Conservation (phyloP, 2,888 invertebrate genomes). For the Lypha dubia region DNA sequence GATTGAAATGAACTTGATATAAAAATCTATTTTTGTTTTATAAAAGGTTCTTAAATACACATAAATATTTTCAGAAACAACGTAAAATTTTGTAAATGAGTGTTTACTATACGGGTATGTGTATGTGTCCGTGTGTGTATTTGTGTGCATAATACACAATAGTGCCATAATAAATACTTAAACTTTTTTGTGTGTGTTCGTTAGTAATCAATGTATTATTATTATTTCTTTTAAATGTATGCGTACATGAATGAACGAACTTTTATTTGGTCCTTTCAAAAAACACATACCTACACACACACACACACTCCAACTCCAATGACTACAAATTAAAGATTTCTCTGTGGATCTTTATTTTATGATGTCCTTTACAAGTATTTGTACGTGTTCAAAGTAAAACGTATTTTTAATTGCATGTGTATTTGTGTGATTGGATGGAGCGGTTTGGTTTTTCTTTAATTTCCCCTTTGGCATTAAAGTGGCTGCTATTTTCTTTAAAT, state of each 20-base stretch:
- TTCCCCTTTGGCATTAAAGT: conserved; percentile 59
- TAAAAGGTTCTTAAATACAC: conserved; percentile 60
- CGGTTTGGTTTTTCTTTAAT: not conserved
- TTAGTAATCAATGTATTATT: conserved; percentile 71
- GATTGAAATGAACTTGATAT: conserved; percentile 34
- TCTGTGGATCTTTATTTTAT: conserved; percentile 35
- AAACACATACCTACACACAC: conserved; percentile 22
- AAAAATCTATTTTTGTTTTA: conserved; percentile 63
- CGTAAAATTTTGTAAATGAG: not conserved
- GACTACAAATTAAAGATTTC: conserved; percentile 43
- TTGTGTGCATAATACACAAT: conserved; percentile 41
- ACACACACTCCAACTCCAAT: conserved; percentile 35
- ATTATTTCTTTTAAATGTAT: conserved; percentile 66
- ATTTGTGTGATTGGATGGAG: conserved; percentile 6
- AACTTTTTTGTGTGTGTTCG: conserved; percentile 57
- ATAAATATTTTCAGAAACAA: conserved; percentile 9
- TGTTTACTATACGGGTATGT: not conserved
- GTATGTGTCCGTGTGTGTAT: not conserved
- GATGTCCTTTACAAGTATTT: not conserved
- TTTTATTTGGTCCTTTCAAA: conserved; percentile 65
- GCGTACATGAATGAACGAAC: conserved; percentile 54
- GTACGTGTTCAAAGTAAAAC: conserved; percentile 21
- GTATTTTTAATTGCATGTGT: conserved; percentile 44
- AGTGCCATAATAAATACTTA: conserved; percentile 63
- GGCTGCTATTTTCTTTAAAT: conserved; percentile 40